Evolutionary conservation across 2,888 invertebrate genomes (phyloP).

Genomic region (Myopa testacea): DNA sequence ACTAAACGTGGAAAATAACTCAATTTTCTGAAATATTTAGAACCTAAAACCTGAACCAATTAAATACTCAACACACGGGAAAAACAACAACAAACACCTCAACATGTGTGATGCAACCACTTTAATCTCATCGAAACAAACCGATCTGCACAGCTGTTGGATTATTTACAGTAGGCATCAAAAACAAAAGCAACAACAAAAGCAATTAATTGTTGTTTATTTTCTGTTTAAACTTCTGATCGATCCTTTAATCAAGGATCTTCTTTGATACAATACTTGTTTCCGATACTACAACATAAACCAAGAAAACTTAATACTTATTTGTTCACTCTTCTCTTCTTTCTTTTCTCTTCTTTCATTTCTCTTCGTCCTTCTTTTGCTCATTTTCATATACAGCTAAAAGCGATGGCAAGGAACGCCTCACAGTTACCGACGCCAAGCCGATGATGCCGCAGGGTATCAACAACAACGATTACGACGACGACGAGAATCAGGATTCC

Average conservation of each 20-base stretch:
- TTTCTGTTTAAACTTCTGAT: background rate
- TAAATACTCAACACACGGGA: background rate
- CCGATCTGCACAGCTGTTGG: constrained; percentile 79
- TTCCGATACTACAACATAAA: too few species aligned
- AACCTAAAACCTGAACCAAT: too few species aligned
- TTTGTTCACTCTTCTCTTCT: background rate
- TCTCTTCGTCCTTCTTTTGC: background rate
- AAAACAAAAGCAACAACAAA: background rate
- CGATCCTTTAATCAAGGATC: background rate
- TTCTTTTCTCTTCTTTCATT: background rate
- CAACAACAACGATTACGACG: constrained; percentile 20
- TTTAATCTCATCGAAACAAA: constrained; percentile 75
- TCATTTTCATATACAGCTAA: constrained; percentile 58
- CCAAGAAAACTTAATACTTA: background rate
- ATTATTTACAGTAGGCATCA: constrained; percentile 76
- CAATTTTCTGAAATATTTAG: too few species aligned
- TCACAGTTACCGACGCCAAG: constrained; percentile 66
- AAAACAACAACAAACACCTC: constrained; percentile 29
- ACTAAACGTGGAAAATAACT: too few species aligned
- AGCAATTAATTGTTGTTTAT: background rate
- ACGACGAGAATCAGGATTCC: constrained; percentile 52
- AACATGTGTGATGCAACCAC: constrained; percentile 73
- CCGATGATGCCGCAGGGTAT: constrained; percentile 55
- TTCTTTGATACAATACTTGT: background rate
- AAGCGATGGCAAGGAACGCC: constrained; percentile 66